A percentile compares a stretch with the other conserved stretches of the same genome.
phyloP scores from a whole-genome alignment of 2,888 invertebrate genomes.

The Taenaris catops region DNA sequence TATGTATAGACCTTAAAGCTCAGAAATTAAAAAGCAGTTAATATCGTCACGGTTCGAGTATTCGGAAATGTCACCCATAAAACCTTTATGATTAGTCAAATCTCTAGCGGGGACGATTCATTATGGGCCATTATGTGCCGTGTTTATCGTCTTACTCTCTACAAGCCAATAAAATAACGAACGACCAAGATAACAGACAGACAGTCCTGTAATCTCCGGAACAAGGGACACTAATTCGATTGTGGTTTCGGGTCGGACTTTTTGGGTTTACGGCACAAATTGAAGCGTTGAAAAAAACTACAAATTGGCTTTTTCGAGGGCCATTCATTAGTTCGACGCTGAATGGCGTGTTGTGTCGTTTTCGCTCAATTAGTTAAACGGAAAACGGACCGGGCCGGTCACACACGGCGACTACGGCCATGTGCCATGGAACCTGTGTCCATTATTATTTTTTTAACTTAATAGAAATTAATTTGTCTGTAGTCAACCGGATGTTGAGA shows the following conservation, averaged over 20 bases:
- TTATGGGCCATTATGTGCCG: constrained; percentile 77
- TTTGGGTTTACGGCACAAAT: constrained; percentile 78
- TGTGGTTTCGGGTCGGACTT: constrained; percentile 76
- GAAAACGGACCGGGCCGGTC: constrained; percentile 51
- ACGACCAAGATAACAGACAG: constrained; percentile 76
- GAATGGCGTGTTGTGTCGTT: constrained; percentile 73
- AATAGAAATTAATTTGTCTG: too few relatives aligned
- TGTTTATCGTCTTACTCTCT: constrained; percentile 78
- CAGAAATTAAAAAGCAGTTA: constrained; percentile 22
- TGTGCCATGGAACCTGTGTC: constrained; percentile 3
- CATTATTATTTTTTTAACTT: too few relatives aligned
- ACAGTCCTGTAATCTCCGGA: constrained; percentile 78
- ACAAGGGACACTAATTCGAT: constrained; percentile 80
- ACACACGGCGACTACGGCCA: constrained; percentile 38
- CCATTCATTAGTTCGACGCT: constrained; percentile 73
- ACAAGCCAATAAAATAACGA: constrained; percentile 80
- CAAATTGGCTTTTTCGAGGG: constrained; percentile 73
- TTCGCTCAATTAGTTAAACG: constrained; percentile 79
- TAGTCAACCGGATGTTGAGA: too few relatives aligned
- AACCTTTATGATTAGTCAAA: constrained; percentile 77
- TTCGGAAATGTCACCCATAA: constrained; percentile 67
- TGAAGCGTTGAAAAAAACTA: constrained; percentile 78
- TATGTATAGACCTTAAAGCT: neutral
- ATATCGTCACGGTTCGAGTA: constrained; percentile 50
- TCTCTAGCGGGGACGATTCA: constrained; percentile 74